phyloP scores from a whole-genome alignment of 2,888 invertebrate species.

The Urechis unicinctus region DNA sequence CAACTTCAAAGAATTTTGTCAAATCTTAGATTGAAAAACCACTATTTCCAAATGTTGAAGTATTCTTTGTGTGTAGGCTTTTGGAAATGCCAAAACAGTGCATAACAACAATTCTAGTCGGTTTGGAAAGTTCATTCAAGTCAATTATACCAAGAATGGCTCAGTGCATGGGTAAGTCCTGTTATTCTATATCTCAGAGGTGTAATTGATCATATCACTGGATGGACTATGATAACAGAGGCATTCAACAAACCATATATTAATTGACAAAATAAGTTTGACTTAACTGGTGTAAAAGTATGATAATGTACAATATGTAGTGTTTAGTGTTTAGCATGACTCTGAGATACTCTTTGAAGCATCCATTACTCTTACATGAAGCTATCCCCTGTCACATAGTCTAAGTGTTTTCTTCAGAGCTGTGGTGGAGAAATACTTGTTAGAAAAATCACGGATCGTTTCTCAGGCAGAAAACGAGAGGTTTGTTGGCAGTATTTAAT shows the following conservation, averaged over 20 bases:
- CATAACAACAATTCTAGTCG: constrained; percentile 96
- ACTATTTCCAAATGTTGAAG: not conserved
- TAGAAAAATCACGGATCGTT: constrained; percentile 92
- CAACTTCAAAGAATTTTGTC: too few species aligned
- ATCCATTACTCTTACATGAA: not conserved
- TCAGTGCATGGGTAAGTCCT: constrained; percentile 82
- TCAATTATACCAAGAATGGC: constrained; percentile 95
- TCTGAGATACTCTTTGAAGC: not conserved
- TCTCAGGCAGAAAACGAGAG: constrained; percentile 82
- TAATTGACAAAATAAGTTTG: too few species aligned
- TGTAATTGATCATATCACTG: too few species aligned
- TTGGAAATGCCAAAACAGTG: constrained; percentile 97
- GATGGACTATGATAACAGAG: too few species aligned
- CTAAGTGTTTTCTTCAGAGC: constrained; percentile 58
- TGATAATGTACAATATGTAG: too few species aligned
- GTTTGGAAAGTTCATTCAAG: constrained; percentile 96
- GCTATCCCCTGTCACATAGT: too few species aligned
- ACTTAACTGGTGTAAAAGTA: too few species aligned
- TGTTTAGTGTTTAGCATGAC: too few species aligned
- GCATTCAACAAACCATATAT: too few species aligned
- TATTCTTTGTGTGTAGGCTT: constrained; percentile 59
- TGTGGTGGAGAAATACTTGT: constrained; percentile 89
- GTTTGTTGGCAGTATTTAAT: too few species aligned
- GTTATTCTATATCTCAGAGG: too few species aligned
- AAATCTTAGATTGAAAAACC: too few species aligned